phyloP scores from a whole-genome alignment of 2,888 invertebrate species.

The Ypsolopha sequella region DNA sequence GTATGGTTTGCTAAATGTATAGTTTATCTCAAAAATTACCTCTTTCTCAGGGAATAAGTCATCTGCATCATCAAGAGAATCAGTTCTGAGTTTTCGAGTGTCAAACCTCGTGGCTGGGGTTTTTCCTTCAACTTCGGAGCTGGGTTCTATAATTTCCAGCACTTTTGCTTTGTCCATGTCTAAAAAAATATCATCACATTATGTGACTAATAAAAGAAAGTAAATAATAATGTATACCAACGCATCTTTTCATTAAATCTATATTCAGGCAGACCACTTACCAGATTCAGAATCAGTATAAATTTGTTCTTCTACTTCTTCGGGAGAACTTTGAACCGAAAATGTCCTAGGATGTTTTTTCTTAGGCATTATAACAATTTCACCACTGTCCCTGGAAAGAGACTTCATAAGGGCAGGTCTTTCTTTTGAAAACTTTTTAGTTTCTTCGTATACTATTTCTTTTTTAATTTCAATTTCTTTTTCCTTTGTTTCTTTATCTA shows the following conservation, averaged over 20 bases:
- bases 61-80: constrained; percentile 65
- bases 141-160: constrained; percentile 63
- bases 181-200: constrained; percentile 20
- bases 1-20: too few species aligned
- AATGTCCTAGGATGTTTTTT: constrained; percentile 61
- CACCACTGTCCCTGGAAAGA: constrained; percentile 59
- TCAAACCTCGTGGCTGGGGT: constrained; percentile 51
- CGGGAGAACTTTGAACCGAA: constrained; percentile 66
- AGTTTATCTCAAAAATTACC: constrained; percentile 20
- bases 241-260: too few species aligned
- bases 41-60: constrained; percentile 63
- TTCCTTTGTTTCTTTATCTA: constrained; percentile 34
- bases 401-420: constrained; percentile 57
- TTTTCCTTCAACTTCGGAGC: constrained; percentile 52
- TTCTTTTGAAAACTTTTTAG: constrained; percentile 38
- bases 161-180: constrained; percentile 68
- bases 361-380: constrained; percentile 58
- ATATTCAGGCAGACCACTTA: constrained; percentile 12
- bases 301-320: constrained; percentile 66
- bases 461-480: constrained; percentile 33
- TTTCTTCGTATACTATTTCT: constrained; percentile 38
- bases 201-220: too few species aligned
- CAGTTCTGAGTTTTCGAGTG: constrained; percentile 54
- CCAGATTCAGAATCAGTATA: constrained; percentile 68
- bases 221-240: too few species aligned